These are phyloP conservation scores for Drosophila tripunctata DNA, from an alignment of 2,888 invertebrate genomes.

Conservation along the genomic window DNA sequence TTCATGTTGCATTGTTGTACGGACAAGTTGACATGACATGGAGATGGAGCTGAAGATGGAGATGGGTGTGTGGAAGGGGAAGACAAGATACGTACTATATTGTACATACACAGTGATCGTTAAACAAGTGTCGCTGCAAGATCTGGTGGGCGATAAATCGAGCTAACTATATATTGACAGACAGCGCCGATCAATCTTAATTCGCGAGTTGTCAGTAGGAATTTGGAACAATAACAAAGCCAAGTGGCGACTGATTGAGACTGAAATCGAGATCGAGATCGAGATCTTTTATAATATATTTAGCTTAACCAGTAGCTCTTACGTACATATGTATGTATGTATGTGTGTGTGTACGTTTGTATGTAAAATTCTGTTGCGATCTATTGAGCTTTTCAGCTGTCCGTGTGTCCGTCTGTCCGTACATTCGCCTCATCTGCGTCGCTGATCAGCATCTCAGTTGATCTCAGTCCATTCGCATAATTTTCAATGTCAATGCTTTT, in stretches of 20 bases:
- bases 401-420: not conserved
- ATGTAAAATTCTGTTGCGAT: constrained; percentile 13
- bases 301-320: not conserved
- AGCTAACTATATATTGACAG: constrained; percentile 19
- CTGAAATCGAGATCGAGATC: not conserved
- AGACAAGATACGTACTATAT: not conserved
- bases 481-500: constrained; percentile 78
- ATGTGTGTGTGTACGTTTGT: not conserved
- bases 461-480: constrained; percentile 53
- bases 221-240: constrained; percentile 10
- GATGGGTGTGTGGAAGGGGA: not conserved
- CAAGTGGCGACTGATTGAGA: constrained; percentile 7
- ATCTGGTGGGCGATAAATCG: constrained; percentile 33
- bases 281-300: not conserved
- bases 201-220: constrained; percentile 47
- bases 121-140: constrained; percentile 27
- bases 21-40: constrained; percentile 1
- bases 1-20: constrained; percentile 1
- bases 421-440: not conserved
- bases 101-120: constrained; percentile 10
- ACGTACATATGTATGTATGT: not conserved
- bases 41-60: not conserved
- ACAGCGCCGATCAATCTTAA: constrained; percentile 52
- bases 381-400: not conserved
- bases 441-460: constrained; percentile 5